These are phyloP conservation scores for Thalassophryne amazonica DNA, from an alignment of 2,797 vertebrate genomes.

Conservation along the genomic window DNA sequence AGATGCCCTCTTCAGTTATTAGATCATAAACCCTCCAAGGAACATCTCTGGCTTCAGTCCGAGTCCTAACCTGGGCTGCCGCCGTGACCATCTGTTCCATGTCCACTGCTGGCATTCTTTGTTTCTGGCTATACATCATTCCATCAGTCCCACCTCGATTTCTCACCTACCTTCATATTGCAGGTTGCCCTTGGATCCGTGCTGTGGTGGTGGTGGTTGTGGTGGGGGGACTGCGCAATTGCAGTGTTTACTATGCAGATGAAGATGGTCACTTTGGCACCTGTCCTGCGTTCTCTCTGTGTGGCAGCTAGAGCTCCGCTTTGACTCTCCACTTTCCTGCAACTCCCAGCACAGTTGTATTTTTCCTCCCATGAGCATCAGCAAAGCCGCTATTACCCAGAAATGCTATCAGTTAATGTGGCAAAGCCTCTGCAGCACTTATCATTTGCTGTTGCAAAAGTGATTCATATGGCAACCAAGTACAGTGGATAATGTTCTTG, in stretches of 20 bases:
- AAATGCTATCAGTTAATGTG: conserved; percentile 26
- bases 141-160: neutral
- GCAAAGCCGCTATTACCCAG: conserved; percentile 12
- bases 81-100: conserved; percentile 41
- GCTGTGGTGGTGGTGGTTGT: conserved; percentile 69
- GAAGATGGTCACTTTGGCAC: conserved; percentile 61
- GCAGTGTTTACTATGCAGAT: conserved; percentile 92
- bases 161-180: conserved; percentile 51
- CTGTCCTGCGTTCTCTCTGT: conserved; percentile 43
- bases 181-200: conserved; percentile 65
- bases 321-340: conserved; percentile 39
- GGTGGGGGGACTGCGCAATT: conserved; percentile 71
- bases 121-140: conserved; percentile 6
- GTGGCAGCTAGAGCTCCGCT: conserved; percentile 73
- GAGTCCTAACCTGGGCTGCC: conserved; percentile 7
- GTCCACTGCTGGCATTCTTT: conserved; percentile 10
- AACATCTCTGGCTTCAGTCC: conserved; percentile 18
- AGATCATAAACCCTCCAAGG: neutral
- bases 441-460: conserved; percentile 54
- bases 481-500: conserved; percentile 54
- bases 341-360: conserved; percentile 45
- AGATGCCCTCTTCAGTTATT: conserved; percentile 49
- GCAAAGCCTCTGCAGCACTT: conserved; percentile 39
- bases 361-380: conserved; percentile 27
- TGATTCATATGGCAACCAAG: conserved; percentile 71